A percentile compares a stretch with the other conserved stretches of the same genome.
Evolutionary conservation across 1,140 invertebrate species (phyloP).

Genomic region (Drosophila hydei): DNA sequence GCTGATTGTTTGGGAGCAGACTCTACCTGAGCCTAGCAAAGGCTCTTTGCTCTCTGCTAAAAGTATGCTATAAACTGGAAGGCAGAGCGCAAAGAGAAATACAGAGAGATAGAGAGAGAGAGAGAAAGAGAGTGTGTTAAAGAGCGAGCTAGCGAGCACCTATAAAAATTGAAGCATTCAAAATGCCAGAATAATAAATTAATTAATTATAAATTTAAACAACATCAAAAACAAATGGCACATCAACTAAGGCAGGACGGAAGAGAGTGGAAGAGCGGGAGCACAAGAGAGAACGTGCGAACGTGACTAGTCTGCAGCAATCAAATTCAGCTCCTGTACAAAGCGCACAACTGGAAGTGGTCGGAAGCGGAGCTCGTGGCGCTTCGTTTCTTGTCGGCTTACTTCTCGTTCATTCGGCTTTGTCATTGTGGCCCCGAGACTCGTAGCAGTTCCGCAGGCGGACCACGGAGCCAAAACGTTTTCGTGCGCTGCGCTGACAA

Average conservation of each 20-base stretch:
- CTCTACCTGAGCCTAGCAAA: slow-evolving; percentile 55
- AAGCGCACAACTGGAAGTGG: slow-evolving; percentile 24
- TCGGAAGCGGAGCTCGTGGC: slow-evolving; percentile 13
- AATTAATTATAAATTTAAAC: slow-evolving; percentile 66
- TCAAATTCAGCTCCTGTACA: slow-evolving; percentile 12
- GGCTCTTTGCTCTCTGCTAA: slow-evolving; percentile 26
- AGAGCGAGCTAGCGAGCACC: not conserved
- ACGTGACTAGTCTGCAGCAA: slow-evolving; percentile 20
- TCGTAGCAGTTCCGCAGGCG: slow-evolving; percentile 30
- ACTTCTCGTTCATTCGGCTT: slow-evolving; percentile 11
- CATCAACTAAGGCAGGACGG: not conserved
- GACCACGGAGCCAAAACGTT: slow-evolving; percentile 68
- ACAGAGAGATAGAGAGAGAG: not conserved
- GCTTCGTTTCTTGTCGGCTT: slow-evolving; percentile 18
- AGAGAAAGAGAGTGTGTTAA: not conserved
- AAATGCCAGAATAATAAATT: slow-evolving; percentile 61
- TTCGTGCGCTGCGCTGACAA: slow-evolving; percentile 81
- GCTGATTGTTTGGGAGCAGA: slow-evolving; percentile 49
- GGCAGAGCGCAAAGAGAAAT: slow-evolving; percentile 10
- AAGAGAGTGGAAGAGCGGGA: slow-evolving; percentile 1
- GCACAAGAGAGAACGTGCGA: not conserved
- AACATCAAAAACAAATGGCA: slow-evolving; percentile 12
- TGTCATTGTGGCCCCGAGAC: slow-evolving; percentile 25
- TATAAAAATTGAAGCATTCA: slow-evolving; percentile 49
- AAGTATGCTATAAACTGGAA: slow-evolving; percentile 77